Base-by-base conservation (phyloP, 37 sponge, comb jelly and placozoan genomes). In the Diacarnus erythraeanus region DNA sequence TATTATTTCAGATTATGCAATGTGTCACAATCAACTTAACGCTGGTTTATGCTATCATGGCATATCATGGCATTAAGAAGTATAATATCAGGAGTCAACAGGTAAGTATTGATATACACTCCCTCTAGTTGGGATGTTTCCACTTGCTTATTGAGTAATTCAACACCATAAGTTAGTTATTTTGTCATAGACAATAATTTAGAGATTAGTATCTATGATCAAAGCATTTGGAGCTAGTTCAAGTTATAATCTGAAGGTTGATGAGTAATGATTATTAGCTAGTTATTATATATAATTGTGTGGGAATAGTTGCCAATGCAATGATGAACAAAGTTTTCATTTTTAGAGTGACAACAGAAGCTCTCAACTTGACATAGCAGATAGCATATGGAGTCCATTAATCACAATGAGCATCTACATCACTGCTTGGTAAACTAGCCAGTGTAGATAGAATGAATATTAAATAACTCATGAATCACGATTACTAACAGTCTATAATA, bases 1-100 rank as follows among this genome's bases (percentile, higher is more conserved):
- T 29, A 31, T 8, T 40, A 8, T 27, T 23, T 21, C 59, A 83
- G 83, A 83, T 75, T 56, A 39, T 83, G 12, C 58, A 83, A 20
- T 83, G 83, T 75, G 68, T 75, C 3, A 47, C 83, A 20, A 66
- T 83, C 22, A 83, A 83, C 57, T 37, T 74, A 2, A 83, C 76
- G 1, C 58, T 75, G 65, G 58, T 83, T 23, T 83, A 75, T 43
- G 83, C 83, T 20, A 42, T 83, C 35, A 23, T 75, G 21, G 83
- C 83, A 0, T 65, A 74, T 59, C 66, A 57, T 2, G 10, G 40
- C 29, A 6, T 74, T 36, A 72, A 72, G 57, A 43, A 79, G 39
- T 67, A 6, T 67, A 36, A 26, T 21, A 29, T 33, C 6, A 27
- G 35, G 9, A 17, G 23, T 60, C 4, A n/a, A 6, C 23, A 26